Evolutionary conservation across 2,888 invertebrate genomes (phyloP), one percentile per base, ranked within the genome.

Genomic region (Tribolium freemani): DNA sequence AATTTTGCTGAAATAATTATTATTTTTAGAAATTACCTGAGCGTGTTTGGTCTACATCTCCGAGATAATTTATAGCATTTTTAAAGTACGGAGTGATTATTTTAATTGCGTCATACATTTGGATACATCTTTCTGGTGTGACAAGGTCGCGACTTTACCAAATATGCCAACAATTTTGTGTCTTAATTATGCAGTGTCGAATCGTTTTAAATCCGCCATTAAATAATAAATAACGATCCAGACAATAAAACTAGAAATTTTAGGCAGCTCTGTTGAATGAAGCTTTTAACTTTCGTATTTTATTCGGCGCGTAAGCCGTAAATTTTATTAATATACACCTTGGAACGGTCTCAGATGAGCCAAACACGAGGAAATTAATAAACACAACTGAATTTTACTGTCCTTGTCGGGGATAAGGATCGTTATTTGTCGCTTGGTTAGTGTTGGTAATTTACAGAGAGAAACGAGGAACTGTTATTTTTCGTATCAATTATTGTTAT

Each of bases 21-120:
- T 69, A 70, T 70, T 70, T 70, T 70, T 70, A 70, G 69, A 70
- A 8, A 63, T 69, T 69, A 69, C 69, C 69, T 69, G 48, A 45
- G 66, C 54, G 45, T 46, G 46, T 50, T 60, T 31, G 68, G 68
- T 68, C 46, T 50, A 68, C 46, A 66, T 66, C 54, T 46, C 1
- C 30, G 48, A 31, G 51, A 63, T 64, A 54, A 64, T 64, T 64
- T 64, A 64, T 64, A 64, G 20, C 20, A 8, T n/a, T 13, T 54
- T 63, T 54, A 8, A 64, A 50, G 16, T 45, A 10, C 45, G 11
- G 44, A 8, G 13, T 67, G 48, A 67, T 67, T 67, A 46, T 48
- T 30, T 45, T 53, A 13, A 13, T 66, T 66, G 31, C 51, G 51
- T 56, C 13, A 31, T 56, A 21, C 11, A 66, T 54, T 45, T 66